phyloP scores from a whole-genome alignment of 2,888 invertebrate genomes.

The Drosophila eohydei region DNA sequence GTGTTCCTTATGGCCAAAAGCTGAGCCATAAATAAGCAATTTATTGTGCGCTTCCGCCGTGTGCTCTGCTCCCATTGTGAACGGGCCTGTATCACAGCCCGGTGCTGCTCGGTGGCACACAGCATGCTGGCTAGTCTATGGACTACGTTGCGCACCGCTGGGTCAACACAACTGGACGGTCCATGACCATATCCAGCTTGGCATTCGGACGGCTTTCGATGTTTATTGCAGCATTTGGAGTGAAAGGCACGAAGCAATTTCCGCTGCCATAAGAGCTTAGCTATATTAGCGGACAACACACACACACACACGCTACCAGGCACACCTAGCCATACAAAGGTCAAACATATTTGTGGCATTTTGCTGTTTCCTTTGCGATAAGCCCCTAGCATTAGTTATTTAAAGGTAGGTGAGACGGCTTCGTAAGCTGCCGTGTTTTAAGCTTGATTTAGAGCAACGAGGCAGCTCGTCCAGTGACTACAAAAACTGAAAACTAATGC shows the following conservation, averaged over 20 bases:
- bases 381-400: constrained; percentile 60
- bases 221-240: constrained; percentile 78
- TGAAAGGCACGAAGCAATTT: constrained; percentile 79
- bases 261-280: constrained; percentile 78
- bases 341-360: constrained; percentile 60
- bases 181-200: constrained; percentile 51
- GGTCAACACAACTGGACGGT: constrained; percentile 39
- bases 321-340: constrained; percentile 19
- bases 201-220: constrained; percentile 78
- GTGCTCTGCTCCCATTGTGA: constrained; percentile 69
- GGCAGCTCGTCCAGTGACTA: constrained; percentile 31
- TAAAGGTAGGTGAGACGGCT: constrained; percentile 37
- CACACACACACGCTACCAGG: constrained; percentile 18
- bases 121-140: constrained; percentile 55
- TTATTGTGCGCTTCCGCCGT: constrained; percentile 82
- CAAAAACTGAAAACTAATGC: background rate
- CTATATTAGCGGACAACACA: constrained; percentile 66
- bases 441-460: constrained; percentile 49
- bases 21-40: constrained; percentile 83
- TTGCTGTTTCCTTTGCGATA: constrained; percentile 60
- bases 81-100: constrained; percentile 29
- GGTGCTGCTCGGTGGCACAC: constrained; percentile 37
- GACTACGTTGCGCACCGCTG: constrained; percentile 39
- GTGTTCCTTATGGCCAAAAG: constrained; percentile 80
- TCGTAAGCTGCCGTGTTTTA: constrained; percentile 52